Conservation (phyloP, 2,888 invertebrate genomes). For the Sipha maydis region DNA sequence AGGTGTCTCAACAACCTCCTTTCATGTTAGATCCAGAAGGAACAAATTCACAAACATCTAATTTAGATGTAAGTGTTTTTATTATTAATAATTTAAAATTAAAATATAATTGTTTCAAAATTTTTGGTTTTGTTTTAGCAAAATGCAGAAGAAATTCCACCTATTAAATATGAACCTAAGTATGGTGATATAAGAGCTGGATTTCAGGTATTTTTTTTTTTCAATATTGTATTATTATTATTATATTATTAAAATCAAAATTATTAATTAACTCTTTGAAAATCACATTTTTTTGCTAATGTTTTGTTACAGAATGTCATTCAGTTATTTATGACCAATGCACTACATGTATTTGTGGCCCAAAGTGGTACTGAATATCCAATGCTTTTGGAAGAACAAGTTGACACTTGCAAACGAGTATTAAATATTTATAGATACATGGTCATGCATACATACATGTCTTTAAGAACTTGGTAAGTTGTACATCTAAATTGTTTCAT, state of each 20-base stretch:
- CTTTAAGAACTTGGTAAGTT: conserved; percentile 86
- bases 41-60: conserved; percentile 14
- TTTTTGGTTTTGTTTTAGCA: conserved; percentile 64
- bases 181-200: conserved; percentile 55
- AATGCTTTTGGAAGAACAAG: conserved; percentile 87
- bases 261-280: not conserved
- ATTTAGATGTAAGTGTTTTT: conserved; percentile 54
- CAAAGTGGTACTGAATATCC: conserved; percentile 70
- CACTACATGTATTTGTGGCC: conserved; percentile 91
- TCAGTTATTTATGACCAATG: conserved; percentile 92
- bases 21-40: conserved; percentile 75
- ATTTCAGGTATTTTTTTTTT: conserved; percentile 41
- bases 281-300: not conserved
- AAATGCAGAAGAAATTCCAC: conserved; percentile 64
- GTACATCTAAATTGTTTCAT: conserved; percentile 15
- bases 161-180: conserved; percentile 24
- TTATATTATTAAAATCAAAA: not conserved
- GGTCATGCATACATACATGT: conserved; percentile 96
- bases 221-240: not conserved
- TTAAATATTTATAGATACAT: conserved; percentile 95
- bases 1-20: conserved; percentile 79
- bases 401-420: conserved; percentile 94
- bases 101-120: not conserved
- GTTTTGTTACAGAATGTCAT: conserved; percentile 67
- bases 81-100: not conserved